phyloP scores from a whole-genome alignment of 1,140 invertebrate species.

The Drosophila equinoxialis region DNA sequence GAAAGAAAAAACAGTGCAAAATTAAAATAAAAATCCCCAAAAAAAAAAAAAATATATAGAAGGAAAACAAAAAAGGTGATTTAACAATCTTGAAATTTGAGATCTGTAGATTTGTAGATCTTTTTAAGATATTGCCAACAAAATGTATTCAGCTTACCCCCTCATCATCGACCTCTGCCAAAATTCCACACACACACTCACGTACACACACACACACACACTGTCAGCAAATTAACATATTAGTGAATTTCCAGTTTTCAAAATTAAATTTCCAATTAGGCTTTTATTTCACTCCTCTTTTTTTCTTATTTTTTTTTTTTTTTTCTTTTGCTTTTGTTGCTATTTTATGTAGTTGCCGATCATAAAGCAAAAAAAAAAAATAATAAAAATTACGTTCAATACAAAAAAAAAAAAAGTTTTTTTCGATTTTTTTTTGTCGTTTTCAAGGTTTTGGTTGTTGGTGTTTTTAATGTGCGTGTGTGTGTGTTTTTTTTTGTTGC shows the following conservation, averaged over 20 bases:
- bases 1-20: neutral
- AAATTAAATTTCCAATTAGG: conserved; percentile 12
- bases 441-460: conserved; percentile 51
- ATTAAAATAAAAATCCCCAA: neutral
- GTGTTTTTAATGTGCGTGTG: conserved; percentile 23
- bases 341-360: conserved; percentile 10
- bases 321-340: conserved; percentile 49
- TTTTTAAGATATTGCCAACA: conserved; percentile 1
- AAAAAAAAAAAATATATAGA: neutral
- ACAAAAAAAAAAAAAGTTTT: conserved; percentile 44
- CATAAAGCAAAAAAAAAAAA: conserved; percentile 20
- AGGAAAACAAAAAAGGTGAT: conserved; percentile 2
- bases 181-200: conserved; percentile 15
- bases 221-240: conserved; percentile 74
- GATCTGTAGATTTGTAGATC: conserved; percentile 12
- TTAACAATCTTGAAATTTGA: conserved; percentile 13
- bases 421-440: conserved; percentile 36
- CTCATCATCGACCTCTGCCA: neutral
- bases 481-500: neutral
- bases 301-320: conserved; percentile 33
- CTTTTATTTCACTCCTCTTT: conserved; percentile 42
- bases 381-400: conserved; percentile 41
- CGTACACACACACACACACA: conserved; percentile 31
- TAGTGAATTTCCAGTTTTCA: conserved; percentile 77
- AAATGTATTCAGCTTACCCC: conserved; percentile 5